Evolutionary conservation across 2,113 vertebrate species (phyloP).

Genomic region (Platanista minor): DNA sequence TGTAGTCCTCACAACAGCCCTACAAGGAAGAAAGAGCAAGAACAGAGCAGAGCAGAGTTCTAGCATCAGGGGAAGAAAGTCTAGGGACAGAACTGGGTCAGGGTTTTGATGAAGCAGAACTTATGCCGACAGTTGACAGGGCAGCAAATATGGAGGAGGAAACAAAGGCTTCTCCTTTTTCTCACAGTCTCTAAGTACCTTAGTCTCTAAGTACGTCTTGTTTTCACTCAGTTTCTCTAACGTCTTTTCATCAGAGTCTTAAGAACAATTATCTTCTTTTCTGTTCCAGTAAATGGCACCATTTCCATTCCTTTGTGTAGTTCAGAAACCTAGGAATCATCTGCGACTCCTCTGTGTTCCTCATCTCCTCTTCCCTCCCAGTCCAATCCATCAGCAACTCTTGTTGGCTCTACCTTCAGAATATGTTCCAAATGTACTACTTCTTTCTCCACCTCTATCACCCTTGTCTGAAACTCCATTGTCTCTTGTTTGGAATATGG

Average conservation of each 20-base stretch:
- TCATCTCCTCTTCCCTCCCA: not conserved
- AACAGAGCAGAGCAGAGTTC: not conserved
- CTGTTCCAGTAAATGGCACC: not conserved
- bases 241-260: not conserved
- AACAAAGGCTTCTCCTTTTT: not conserved
- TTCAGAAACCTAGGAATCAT: not conserved
- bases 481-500: not conserved
- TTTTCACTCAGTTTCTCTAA: not conserved
- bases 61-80: not conserved
- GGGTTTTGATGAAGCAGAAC: not conserved
- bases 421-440: too few relatives aligned
- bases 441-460: not conserved
- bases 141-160: not conserved
- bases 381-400: not conserved
- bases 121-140: not conserved
- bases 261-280: not conserved
- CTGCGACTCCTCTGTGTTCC: not conserved
- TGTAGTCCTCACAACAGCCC: not conserved
- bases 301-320: not conserved
- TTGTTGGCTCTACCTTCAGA: not conserved
- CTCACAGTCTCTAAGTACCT: not conserved
- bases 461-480: not conserved
- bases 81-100: not conserved
- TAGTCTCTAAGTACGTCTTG: not conserved
- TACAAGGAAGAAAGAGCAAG: not conserved